Percentiles rank a stretch among this genome's conserved stretches.
Conservation (phyloP, 1,140 invertebrate genomes). For the Hormaphis cornu region DNA sequence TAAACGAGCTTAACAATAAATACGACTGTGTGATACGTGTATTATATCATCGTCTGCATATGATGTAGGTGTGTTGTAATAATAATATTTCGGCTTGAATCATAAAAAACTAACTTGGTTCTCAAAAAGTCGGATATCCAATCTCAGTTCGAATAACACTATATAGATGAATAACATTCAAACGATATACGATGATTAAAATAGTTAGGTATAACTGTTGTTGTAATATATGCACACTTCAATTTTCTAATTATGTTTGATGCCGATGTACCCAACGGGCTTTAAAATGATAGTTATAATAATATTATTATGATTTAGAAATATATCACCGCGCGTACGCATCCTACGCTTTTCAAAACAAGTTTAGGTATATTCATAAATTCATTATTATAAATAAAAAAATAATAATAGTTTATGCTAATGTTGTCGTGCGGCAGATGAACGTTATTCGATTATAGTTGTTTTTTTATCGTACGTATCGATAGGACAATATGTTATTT, state of each 20-base stretch:
- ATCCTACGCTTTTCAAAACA: constrained; percentile 7
- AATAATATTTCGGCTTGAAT: too few relatives aligned
- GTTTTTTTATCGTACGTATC: background rate
- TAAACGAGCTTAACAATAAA: too few relatives aligned
- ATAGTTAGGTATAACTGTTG: background rate
- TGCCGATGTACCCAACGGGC: constrained; percentile 3
- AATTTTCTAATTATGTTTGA: constrained; percentile 21
- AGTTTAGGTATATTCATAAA: constrained; percentile 16
- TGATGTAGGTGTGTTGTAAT: too few relatives aligned
- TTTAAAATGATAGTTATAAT: constrained; percentile 1
- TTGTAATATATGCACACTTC: background rate
- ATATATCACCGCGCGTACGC: constrained; percentile 12
- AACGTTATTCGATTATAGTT: background rate
- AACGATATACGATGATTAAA: too few relatives aligned
- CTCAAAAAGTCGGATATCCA: too few relatives aligned
- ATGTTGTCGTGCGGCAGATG: background rate
- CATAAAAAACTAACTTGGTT: too few relatives aligned
- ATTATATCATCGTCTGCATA: too few relatives aligned
- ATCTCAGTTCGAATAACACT: too few relatives aligned
- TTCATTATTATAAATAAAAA: constrained; percentile 7
- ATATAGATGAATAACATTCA: too few relatives aligned
- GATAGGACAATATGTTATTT: too few relatives aligned
- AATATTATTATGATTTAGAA: background rate
- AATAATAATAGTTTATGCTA: background rate
- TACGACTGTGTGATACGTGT: too few relatives aligned